These are phyloP conservation scores for Apistogramma diplotaenia DNA, from an alignment of 2,113 vertebrate species.

Conservation along the genomic window DNA sequence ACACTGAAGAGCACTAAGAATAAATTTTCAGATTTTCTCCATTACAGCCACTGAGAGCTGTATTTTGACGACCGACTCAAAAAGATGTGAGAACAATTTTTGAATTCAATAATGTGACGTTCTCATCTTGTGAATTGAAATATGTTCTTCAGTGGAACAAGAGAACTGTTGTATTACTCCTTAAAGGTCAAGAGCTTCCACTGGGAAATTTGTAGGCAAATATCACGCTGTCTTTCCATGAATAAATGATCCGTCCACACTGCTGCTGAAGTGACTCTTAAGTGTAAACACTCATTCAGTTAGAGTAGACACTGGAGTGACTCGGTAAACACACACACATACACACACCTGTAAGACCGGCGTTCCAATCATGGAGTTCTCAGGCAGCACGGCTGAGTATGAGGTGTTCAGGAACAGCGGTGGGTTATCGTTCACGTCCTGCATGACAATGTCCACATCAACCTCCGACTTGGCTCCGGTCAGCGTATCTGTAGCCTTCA, in stretches of 20 bases:
- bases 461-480: constrained; percentile 92
- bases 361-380: constrained; percentile 91
- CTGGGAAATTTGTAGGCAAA: constrained; percentile 44
- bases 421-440: constrained; percentile 92
- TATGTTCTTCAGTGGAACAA: not conserved
- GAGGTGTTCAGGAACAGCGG: constrained; percentile 84
- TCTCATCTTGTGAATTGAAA: not conserved
- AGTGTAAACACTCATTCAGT: constrained; percentile 28
- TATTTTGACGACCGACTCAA: not conserved
- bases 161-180: not conserved
- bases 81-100: not conserved
- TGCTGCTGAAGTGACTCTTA: not conserved
- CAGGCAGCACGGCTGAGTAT: constrained; percentile 85
- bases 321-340: constrained; percentile 2
- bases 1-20: not conserved
- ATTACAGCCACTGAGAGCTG: not conserved
- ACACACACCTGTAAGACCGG: constrained; percentile 82
- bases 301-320: constrained; percentile 2
- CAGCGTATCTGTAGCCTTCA: constrained; percentile 89
- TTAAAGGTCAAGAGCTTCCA: constrained; percentile 42
- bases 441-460: constrained; percentile 87
- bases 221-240: constrained; percentile 10
- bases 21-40: not conserved
- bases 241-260: constrained; percentile 32
- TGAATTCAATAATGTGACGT: not conserved